Base-by-base conservation (phyloP, 2,888 invertebrate species). In the Hoplodrina ambigua region DNA sequence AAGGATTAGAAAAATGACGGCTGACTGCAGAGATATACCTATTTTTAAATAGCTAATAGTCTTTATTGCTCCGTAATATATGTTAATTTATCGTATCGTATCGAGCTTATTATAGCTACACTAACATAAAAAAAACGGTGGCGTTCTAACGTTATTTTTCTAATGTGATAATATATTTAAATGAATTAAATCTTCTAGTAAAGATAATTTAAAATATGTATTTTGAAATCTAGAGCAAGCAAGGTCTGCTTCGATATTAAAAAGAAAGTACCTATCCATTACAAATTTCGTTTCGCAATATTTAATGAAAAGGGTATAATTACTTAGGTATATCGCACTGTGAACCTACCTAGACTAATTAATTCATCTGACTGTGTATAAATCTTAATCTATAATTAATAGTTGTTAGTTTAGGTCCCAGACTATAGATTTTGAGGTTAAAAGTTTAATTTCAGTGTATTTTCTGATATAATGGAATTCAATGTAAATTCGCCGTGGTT, bases 321-420 rank as follows among this genome's bases (percentile, higher is more conserved):
- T 73, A 73, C 70, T 55, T 44, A 49, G 54, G 20, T 15, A 7
- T 62, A 41, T 15, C 20, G 13, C 5, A 41, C 4, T 49, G 58
- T 37, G 37, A 71, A 19, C 44, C 19, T 50, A 50, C 50, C 50
- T 0, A 19, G 19, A 11, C 64, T 46, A 46, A 65, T 74, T 46
- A 65, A 56, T 73, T 56, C 33, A 1, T 46, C 13, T 44, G n/a
- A n/a, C 7, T 25, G 19, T 54, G 62, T 33, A 60, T 44, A 33
- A n/a, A 8, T 13, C 6, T 4, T 44, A 15, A 55, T 41, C 15
- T 56, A 25, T 44, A 56, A 44, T 56, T 37, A 50, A 64, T 73
- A 52, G 50, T 17, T 52, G 74, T 74, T 71, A 50, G 50, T 65
- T 56, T 56, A 64, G 55, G 74, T 17, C 19, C 6, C 25, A 53